Percentiles rank a stretch among this genome's conserved stretches.
phyloP scores from a whole-genome alignment of 2,888 invertebrate genomes.

The Drosophila silvestris region DNA sequence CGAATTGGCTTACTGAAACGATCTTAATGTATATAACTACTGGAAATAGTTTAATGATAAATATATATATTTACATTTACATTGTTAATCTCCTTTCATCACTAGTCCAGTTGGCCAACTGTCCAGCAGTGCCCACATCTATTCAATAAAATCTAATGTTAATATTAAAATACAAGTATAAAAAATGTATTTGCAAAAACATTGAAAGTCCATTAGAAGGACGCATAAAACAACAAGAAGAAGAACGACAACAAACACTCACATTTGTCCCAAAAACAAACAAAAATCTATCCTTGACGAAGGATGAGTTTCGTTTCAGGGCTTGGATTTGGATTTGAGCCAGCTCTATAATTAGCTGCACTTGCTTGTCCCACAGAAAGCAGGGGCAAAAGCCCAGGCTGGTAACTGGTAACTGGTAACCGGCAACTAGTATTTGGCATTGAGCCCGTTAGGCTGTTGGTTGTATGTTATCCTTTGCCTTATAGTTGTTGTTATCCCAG shows the following conservation, averaged over 20 bases:
- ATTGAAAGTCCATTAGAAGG: conserved; percentile 72
- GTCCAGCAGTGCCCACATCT: background rate
- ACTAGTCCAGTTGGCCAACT: conserved; percentile 1
- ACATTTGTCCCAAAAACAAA: conserved; percentile 13
- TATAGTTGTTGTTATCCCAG: conserved; percentile 55
- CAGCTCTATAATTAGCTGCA: conserved; percentile 74
- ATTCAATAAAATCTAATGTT: background rate
- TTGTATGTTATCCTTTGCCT: conserved; percentile 39
- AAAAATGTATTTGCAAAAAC: conserved; percentile 46
- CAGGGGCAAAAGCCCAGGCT: conserved; percentile 9
- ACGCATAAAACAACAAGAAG: conserved; percentile 1
- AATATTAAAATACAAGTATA: conserved; percentile 5
- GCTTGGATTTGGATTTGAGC: conserved; percentile 11
- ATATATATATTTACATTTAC: background rate
- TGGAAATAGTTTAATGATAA: background rate
- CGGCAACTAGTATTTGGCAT: conserved; percentile 42
- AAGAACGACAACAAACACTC: background rate
- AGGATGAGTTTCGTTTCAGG: conserved; percentile 31
- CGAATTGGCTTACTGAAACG: background rate
- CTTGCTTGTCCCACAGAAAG: conserved; percentile 58
- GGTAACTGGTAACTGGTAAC: conserved; percentile 20
- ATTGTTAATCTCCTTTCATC: background rate
- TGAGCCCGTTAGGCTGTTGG: conserved; percentile 36
- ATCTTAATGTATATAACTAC: background rate
- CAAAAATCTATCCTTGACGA: conserved; percentile 47